Evolutionary conservation across 64 coral and sea anemone genomes (phyloP).

Genomic region (Montipora cactus): DNA sequence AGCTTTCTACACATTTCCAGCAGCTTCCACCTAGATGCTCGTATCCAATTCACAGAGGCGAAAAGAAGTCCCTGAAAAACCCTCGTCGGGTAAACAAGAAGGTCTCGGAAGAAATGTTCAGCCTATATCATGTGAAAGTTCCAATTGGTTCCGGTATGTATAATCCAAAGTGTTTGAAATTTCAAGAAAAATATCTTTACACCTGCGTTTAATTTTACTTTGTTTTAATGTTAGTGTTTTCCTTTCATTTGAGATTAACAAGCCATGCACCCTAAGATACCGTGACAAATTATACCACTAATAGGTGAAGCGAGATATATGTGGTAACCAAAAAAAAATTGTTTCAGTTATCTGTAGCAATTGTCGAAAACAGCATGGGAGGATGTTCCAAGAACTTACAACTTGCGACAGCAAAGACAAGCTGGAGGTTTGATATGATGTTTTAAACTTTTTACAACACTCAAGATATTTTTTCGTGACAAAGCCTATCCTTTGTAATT

Average conservation of each 20-base stretch:
- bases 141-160: conserved; percentile 17
- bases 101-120: neutral
- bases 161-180: neutral
- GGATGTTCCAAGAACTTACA: too few relatives aligned
- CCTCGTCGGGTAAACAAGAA: neutral
- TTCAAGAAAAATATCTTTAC: neutral
- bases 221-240: conserved; percentile 2
- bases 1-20: conserved; percentile 20
- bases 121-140: neutral
- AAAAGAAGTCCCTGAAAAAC: neutral
- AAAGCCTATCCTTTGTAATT: too few relatives aligned
- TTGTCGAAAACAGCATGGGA: too few relatives aligned
- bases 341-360: too few relatives aligned
- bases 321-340: too few relatives aligned
- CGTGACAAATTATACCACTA: too few relatives aligned
- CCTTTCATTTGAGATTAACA: neutral
- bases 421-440: too few relatives aligned
- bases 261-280: too few relatives aligned
- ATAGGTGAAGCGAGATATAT: too few relatives aligned
- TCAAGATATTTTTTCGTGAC: too few relatives aligned
- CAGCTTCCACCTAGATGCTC: neutral
- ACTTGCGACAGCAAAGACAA: too few relatives aligned
- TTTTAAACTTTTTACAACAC: too few relatives aligned
- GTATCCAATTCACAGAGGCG: conserved; percentile 23
- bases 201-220: conserved; percentile 5